A percentile compares a stretch with the other conserved stretches of the same genome.
Conservation (phyloP, 2,888 invertebrate species). For the Acleris holmiana region DNA sequence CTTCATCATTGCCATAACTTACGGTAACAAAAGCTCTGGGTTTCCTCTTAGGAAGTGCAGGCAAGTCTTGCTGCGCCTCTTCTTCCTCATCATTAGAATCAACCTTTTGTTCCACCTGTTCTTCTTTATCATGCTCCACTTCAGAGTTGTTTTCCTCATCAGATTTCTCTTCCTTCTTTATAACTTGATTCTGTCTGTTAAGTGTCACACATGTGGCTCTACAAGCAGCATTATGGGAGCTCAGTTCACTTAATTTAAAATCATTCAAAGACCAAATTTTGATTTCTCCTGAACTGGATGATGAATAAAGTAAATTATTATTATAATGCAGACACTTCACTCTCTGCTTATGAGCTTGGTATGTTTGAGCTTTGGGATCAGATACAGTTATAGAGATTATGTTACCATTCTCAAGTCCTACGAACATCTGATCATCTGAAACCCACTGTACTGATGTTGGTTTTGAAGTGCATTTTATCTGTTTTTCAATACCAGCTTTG, state of each 20-base stretch:
- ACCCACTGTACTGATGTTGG: constrained; percentile 89
- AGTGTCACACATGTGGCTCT: constrained; percentile 90
- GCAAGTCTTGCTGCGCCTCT: constrained; percentile 41
- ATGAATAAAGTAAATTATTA: constrained; percentile 86
- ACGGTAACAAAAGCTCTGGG: constrained; percentile 72
- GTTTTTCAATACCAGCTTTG: constrained; percentile 88
- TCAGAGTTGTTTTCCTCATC: constrained; percentile 41
- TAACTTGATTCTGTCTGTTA: constrained; percentile 73
- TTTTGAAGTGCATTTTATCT: constrained; percentile 87
- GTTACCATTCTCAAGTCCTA: constrained; percentile 91
- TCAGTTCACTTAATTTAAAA: constrained; percentile 78
- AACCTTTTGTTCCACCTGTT: constrained; percentile 46
- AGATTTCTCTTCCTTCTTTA: constrained; percentile 68
- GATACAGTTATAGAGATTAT: constrained; percentile 85
- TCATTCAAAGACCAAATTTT: constrained; percentile 87
- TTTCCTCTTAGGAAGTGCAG: constrained; percentile 58
- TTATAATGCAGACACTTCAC: constrained; percentile 87
- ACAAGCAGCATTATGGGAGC: constrained; percentile 86
- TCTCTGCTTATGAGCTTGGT: constrained; percentile 86
- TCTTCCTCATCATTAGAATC: constrained; percentile 51
- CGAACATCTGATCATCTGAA: constrained; percentile 84
- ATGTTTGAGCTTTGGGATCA: constrained; percentile 72
- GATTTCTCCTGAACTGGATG: constrained; percentile 91
- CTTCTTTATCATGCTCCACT: constrained; percentile 19
- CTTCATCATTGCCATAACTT: constrained; percentile 64